A percentile compares a stretch with the other conserved stretches of the same genome.
These are phyloP conservation scores for Helicorthomorpha holstii DNA, from an alignment of 1,140 invertebrate genomes.

Conservation along the genomic window DNA sequence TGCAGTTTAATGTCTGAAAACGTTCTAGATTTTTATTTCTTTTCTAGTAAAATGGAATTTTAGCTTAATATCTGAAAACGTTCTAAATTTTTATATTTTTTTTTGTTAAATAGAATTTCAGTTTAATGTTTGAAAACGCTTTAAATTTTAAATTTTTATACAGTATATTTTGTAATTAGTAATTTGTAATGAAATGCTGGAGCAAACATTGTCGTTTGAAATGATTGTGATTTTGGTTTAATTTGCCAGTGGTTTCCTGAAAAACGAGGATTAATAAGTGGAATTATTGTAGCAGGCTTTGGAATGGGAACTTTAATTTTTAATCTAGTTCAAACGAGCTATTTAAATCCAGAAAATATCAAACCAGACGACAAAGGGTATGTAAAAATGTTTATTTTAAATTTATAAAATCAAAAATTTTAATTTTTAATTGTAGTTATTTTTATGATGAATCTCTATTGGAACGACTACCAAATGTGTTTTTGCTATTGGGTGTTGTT, in stretches of 20 bases:
- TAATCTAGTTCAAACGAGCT: conserved; percentile 26
- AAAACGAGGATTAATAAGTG: conserved; percentile 26
- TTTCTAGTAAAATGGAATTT: too few relatives aligned
- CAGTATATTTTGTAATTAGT: background rate
- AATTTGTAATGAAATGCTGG: conserved; percentile 2
- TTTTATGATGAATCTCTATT: conserved; percentile 22
- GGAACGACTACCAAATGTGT: conserved; percentile 23
- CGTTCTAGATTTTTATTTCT: too few relatives aligned
- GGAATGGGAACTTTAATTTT: conserved; percentile 27
- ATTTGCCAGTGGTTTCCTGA: conserved; percentile 26
- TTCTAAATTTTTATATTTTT: background rate
- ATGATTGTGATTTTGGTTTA: background rate
- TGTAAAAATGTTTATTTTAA: background rate
- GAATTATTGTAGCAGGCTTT: conserved; percentile 29
- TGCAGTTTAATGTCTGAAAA: too few relatives aligned
- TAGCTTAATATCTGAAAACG: background rate
- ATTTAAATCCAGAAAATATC: conserved; percentile 27
- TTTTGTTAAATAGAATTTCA: background rate
- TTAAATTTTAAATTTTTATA: background rate
- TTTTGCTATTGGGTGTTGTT: conserved; percentile 23
- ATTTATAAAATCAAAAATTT: background rate
- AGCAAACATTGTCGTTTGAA: background rate
- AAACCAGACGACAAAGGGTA: conserved; percentile 15
- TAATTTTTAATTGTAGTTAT: conserved; percentile 19
- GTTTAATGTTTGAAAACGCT: background rate